Conservation (phyloP, 2,113 vertebrate genomes). For the Oncorhynchus clarkii region DNA sequence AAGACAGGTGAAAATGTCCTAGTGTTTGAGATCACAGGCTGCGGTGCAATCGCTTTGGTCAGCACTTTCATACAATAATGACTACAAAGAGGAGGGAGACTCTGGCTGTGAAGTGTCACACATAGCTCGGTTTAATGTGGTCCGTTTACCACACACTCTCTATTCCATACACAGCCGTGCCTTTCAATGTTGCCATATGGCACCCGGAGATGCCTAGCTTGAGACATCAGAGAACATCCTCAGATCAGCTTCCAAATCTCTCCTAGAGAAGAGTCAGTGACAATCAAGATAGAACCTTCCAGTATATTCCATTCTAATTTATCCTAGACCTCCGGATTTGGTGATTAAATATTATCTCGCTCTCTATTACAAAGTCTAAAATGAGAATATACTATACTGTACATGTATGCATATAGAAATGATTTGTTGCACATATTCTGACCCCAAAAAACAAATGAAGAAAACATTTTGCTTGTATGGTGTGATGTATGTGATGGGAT, state of each 20-base stretch:
- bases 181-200: conserved; percentile 48
- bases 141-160: not conserved
- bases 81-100: conserved; percentile 45
- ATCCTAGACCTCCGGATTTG: not conserved
- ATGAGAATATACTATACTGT: too few relatives aligned
- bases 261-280: conserved; percentile 36
- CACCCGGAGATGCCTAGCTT: conserved; percentile 40
- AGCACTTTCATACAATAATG: conserved; percentile 75
- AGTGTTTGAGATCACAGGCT: conserved; percentile 57
- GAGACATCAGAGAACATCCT: conserved; percentile 30
- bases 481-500: conserved; percentile 12
- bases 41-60: conserved; percentile 67
- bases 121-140: conserved; percentile 60
- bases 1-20: conserved; percentile 41
- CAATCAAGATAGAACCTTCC: not conserved
- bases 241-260: conserved; percentile 53
- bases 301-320: conserved; percentile 6
- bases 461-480: not conserved
- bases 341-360: not conserved
- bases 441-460: not conserved
- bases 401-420: not conserved
- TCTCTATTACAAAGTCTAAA: too few relatives aligned
- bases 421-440: not conserved
- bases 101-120: conserved; percentile 50
- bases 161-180: conserved; percentile 19